Evolutionary conservation across 1,140 invertebrate genomes (phyloP).

Genomic region (Temnothorax curvispinosus): DNA sequence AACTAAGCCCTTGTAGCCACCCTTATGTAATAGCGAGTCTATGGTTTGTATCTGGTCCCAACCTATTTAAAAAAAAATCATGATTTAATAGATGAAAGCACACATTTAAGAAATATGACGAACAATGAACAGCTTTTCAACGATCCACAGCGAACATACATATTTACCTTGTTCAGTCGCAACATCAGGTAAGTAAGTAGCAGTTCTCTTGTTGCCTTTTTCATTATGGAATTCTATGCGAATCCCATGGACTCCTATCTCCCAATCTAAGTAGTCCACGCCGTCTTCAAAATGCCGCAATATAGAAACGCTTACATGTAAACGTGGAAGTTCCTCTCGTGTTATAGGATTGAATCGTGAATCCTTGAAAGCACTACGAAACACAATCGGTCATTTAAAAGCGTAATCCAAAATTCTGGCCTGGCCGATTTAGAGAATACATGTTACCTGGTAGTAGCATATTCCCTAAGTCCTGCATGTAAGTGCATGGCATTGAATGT

Average conservation of each 20-base stretch:
- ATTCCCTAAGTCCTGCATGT: constrained; percentile 96
- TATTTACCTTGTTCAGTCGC: constrained; percentile 95
- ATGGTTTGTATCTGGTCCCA: constrained; percentile 99
- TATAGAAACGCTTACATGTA: constrained; percentile 98
- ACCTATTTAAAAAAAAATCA: constrained; percentile 86
- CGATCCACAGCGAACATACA: not conserved
- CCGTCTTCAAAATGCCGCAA: constrained; percentile 98
- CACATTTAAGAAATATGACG: not conserved
- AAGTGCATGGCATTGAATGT: constrained; percentile 98
- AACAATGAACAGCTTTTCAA: not conserved
- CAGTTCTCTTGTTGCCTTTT: constrained; percentile 97
- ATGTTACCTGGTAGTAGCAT: constrained; percentile 94
- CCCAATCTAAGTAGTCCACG: constrained; percentile 98
- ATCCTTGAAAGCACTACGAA: constrained; percentile 97
- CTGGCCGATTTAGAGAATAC: not conserved
- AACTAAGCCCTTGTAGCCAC: constrained; percentile 97
- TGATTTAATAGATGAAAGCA: not conserved
- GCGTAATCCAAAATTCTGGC: not conserved
- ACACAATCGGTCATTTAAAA: constrained; percentile 37
- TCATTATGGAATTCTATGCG: constrained; percentile 99
- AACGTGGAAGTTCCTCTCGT: constrained; percentile 95
- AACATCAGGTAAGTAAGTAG: constrained; percentile 99
- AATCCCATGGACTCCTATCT: constrained; percentile 99
- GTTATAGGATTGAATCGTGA: constrained; percentile 99
- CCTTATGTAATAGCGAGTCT: constrained; percentile 98